Percentiles rank a stretch among this genome's conserved stretches.
phyloP scores from a whole-genome alignment of 2,797 vertebrate genomes.

The Chlorospingus flavigularis region DNA sequence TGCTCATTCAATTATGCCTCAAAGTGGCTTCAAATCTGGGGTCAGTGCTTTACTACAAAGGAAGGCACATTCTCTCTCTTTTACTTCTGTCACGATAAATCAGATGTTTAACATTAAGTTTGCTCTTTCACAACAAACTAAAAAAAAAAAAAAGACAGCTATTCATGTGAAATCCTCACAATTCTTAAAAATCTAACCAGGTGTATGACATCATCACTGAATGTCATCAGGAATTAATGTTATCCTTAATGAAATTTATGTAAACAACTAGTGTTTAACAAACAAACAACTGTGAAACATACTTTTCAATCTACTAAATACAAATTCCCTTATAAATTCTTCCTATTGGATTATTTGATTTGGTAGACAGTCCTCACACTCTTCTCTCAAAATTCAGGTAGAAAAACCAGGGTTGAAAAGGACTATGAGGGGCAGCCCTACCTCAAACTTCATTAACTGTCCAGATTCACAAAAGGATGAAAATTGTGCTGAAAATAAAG shows the following conservation, averaged over 20 bases:
- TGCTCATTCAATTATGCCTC: not conserved
- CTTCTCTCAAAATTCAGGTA: not conserved
- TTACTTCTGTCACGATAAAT: constrained; percentile 2
- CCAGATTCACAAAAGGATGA: not conserved
- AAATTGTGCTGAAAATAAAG: not conserved
- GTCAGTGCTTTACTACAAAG: constrained; percentile 25
- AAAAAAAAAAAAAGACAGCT: not conserved
- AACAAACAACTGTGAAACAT: not conserved
- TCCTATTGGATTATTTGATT: not conserved
- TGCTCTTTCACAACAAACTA: not conserved
- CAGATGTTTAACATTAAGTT: constrained; percentile 3
- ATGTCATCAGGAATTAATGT: not conserved
- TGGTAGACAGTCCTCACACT: not conserved
- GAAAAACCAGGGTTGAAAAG: not conserved
- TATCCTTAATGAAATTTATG: not conserved
- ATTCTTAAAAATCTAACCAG: not conserved
- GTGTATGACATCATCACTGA: not conserved
- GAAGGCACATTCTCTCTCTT: not conserved
- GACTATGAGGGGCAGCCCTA: not conserved
- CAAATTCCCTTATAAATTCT: not conserved
- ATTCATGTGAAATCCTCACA: not conserved
- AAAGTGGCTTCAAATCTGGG: constrained; percentile 8
- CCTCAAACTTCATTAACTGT: not conserved
- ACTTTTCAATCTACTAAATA: not conserved
- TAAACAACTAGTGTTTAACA: not conserved